Base-by-base conservation (phyloP, 2,888 invertebrate species). In the Stenolophus ochropezus region DNA sequence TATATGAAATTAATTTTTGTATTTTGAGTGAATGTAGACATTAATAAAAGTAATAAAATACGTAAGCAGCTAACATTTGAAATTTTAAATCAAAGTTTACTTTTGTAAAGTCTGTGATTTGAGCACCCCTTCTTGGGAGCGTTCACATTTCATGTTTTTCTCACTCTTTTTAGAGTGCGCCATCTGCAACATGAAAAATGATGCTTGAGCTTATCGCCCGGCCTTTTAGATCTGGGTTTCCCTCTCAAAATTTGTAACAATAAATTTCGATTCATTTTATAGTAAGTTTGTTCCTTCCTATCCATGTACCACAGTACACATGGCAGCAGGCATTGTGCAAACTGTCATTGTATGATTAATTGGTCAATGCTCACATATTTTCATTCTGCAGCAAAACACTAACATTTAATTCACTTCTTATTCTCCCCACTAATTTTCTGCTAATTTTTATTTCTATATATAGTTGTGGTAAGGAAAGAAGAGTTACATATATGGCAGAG, bases 301-400 rank as follows among this genome's bases (percentile, higher is more conserved):
- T 42, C 21, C 51, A 27, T 71, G 71, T 61, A 77, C 61, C 61
- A 18, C 61, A 61, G 78, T 47, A 78, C 47, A 78, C 78, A 65
- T 18, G 61, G 77, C 42, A 23, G 77, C 65, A 49, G 61, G 58
- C 65, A 61, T 47, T 65, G 51, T 42, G 73, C 53, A 42, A 73
- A 73, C 73, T 80, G 80, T 80, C 80, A 80, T 80, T 80, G 18
- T 47, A 33, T 80, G 33, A 80, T 71, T 80, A 80, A 80, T 80
- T 80, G 80, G 21, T 80, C 23, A 73, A 77, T 47, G n/a, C n/a
- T n/a, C n/a, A n/a, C n/a, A n/a, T n/a, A n/a, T n/a, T n/a, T n/a
- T n/a, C n/a, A n/a, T n/a, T n/a, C n/a, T n/a, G n/a, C n/a, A n/a
- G n/a, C n/a, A n/a, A n/a, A n/a, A n/a, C n/a, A n/a, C n/a, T n/a